These are phyloP conservation scores for Thereva nobilitata DNA, from an alignment of 2,888 invertebrate genomes.

Conservation along the genomic window DNA sequence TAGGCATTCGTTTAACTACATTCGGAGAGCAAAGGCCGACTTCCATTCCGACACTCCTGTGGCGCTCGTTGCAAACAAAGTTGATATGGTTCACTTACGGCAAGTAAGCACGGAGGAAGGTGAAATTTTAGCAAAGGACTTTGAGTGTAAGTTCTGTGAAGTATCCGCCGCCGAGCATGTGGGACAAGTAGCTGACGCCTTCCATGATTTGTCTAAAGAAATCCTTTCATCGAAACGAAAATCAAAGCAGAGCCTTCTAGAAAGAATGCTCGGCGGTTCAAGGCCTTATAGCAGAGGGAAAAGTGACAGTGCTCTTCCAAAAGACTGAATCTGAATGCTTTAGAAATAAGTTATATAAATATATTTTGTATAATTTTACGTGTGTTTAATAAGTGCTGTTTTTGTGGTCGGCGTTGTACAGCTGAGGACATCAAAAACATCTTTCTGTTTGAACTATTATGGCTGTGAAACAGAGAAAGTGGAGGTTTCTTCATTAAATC, in stretches of 20 bases:
- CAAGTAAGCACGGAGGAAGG: conserved; percentile 89
- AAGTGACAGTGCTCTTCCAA: conserved; percentile 85
- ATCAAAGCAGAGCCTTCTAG: conserved; percentile 82
- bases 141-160: conserved; percentile 85
- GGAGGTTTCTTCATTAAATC: too few relatives aligned
- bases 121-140: conserved; percentile 83
- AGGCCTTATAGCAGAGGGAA: conserved; percentile 81
- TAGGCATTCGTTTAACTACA: conserved; percentile 80
- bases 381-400: neutral
- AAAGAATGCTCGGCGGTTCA: conserved; percentile 80
- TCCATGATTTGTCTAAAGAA: conserved; percentile 82
- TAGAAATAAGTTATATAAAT: conserved; percentile 19
- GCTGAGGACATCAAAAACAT: too few relatives aligned
- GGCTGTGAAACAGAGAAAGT: too few relatives aligned
- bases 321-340: conserved; percentile 63
- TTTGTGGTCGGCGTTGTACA: too few relatives aligned
- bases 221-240: conserved; percentile 77
- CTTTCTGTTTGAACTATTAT: too few relatives aligned
- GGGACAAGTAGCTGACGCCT: conserved; percentile 80
- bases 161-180: conserved; percentile 89
- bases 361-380: neutral
- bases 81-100: conserved; percentile 86
- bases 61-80: conserved; percentile 87
- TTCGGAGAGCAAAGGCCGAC: conserved; percentile 72
- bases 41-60: conserved; percentile 75